Evolutionary conservation across 2,113 vertebrate genomes (phyloP), one percentile per base, ranked within the genome.

Genomic region (Lonchura striata): DNA sequence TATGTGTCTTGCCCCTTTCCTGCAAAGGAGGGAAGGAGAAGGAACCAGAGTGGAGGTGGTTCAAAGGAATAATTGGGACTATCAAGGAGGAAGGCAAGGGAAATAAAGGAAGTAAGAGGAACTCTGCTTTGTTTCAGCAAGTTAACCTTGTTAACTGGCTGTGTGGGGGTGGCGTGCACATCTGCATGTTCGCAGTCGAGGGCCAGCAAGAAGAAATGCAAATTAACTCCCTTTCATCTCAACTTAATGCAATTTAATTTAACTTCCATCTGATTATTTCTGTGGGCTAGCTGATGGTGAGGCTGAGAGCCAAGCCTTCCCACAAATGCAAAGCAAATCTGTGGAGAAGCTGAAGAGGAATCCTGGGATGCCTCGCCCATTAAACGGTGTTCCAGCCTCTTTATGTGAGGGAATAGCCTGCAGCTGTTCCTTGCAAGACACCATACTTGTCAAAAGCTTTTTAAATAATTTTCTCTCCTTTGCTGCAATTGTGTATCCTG

Each of bases 221-320:
- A 92, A 97, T 74, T 11, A 93, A 21, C 60, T 88, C 54, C 25
- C 80, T 96, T 90, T 97, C 88, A 94, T 97, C 90, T 93, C 39
- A 52, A 66, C 39, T 83, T 61, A 90, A 92, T 86, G 86, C 60
- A 83, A 80, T 92, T 93, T 65, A 52, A 65, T 83, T 92, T 92
- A 83, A 66, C 52, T 88, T 70, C 68, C 64, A 83, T 86, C 60
- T 92, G 71, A 93, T 94, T 8, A 1, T 86, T 90, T 68, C 42
- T 86, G 80, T 56, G 66, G 82, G 83, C 90, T 74, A 90, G 30
- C 11, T 70, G 82, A 31, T 68, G 49, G 41, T 72, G 65, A 39
- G 65, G 76, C 71, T 96, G 76, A 41, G 46, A 86, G 90, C 63
- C 80, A 90, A 70, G 35, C 42, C 72, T 92, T 88, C 68, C 52